Evolutionary conservation across 2,113 vertebrate genomes (phyloP).

Genomic region (Ardeotis arabs): DNA sequence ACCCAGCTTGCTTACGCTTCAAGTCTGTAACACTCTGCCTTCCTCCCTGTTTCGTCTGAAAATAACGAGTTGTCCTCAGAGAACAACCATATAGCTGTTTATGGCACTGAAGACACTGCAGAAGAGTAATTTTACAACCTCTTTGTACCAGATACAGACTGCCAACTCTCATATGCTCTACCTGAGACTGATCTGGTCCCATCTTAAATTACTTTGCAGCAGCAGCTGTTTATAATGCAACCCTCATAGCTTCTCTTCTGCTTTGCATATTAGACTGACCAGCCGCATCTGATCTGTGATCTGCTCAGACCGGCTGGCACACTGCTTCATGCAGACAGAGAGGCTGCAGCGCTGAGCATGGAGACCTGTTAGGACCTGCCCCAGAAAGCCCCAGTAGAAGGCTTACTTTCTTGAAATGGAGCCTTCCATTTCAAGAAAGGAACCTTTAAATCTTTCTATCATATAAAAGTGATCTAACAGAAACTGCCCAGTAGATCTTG

Average conservation of each 20-base stretch:
- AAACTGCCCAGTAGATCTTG: neutral
- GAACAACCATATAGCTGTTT: neutral
- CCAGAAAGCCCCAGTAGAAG: neutral
- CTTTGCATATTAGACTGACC: neutral
- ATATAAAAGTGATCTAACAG: neutral
- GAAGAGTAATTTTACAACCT: neutral
- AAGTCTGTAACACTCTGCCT: neutral
- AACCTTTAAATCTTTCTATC: neutral
- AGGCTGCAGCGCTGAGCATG: neutral
- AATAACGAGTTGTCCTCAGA: neutral
- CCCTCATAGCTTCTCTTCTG: neutral
- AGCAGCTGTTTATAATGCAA: neutral
- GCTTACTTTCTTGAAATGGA: neutral
- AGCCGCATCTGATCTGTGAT: neutral
- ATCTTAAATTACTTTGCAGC: neutral
- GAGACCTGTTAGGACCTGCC: neutral
- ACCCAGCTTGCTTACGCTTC: rapidly evolving
- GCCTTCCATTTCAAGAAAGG: too few species aligned
- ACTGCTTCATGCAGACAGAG: neutral
- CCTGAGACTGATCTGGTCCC: neutral
- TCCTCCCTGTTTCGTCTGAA: neutral
- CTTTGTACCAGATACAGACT: neutral
- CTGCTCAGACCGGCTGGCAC: neutral
- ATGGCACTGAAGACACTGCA: neutral
- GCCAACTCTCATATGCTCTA: neutral